Percentiles rank a stretch among this genome's conserved stretches.
Evolutionary conservation across 2,113 vertebrate genomes (phyloP).

Genomic region (Gopherus flavomarginatus): DNA sequence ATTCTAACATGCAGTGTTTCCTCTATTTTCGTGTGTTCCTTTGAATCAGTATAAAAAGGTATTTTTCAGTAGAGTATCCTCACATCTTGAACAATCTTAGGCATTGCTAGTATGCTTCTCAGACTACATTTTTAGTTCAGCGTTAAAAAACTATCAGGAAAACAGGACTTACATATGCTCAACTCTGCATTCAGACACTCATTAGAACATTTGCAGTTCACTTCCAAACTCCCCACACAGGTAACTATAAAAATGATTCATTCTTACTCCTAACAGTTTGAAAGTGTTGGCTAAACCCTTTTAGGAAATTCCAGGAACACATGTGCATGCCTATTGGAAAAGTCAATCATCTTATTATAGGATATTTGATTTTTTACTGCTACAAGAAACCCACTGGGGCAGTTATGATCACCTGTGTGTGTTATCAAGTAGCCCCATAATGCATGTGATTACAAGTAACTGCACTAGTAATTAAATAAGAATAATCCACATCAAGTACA

Average conservation of each 20-base stretch:
- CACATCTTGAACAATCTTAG: neutral
- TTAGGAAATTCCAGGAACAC: constrained; percentile 46
- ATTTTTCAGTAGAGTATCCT: constrained; percentile 17
- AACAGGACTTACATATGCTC: neutral
- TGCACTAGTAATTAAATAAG: neutral
- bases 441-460: constrained; percentile 48
- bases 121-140: constrained; percentile 29
- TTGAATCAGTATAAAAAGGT: neutral
- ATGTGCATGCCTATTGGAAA: constrained; percentile 11
- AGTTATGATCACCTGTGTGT: neutral
- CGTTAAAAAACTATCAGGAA: neutral
- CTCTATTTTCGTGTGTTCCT: neutral
- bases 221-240: constrained; percentile 16
- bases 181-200: neutral
- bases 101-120: constrained; percentile 1
- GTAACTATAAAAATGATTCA: constrained; percentile 15
- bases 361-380: constrained; percentile 26
- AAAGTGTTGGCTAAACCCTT: constrained; percentile 47
- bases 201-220: neutral
- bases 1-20: neutral
- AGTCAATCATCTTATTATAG: neutral
- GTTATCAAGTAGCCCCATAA: constrained; percentile 11
- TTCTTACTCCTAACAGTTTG: constrained; percentile 1
- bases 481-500: neutral
- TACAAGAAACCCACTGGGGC: neutral